Conservation (phyloP, 53 echinoderm and acorn worm species). For the Zoroaster sp. region DNA sequence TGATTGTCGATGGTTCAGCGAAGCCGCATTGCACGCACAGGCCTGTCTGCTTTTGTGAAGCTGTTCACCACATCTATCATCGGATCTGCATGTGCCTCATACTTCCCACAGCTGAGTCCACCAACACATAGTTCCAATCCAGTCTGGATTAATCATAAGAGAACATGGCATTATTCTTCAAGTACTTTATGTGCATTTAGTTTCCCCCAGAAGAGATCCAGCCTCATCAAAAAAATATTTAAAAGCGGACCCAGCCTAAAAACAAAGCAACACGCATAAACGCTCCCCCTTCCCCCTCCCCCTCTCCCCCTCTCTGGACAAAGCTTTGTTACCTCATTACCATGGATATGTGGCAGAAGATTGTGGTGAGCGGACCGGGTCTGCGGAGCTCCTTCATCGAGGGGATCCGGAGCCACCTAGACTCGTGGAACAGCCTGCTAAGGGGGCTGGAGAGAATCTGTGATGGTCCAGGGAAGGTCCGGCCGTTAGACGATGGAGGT, state of each 20-base stretch:
- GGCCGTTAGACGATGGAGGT: neutral
- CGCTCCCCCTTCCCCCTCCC: neutral
- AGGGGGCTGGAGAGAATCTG: constrained; percentile 51
- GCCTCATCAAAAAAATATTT: no score
- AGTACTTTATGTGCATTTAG: no score
- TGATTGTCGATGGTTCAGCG: no score
- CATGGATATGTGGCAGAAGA: constrained; percentile 64
- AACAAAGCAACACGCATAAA: no score
- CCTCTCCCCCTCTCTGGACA: neutral
- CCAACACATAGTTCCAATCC: neutral
- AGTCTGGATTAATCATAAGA: neutral
- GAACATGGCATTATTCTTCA: neutral
- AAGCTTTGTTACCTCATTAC: neutral
- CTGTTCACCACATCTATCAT: neutral
- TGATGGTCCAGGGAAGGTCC: constrained; percentile 31
- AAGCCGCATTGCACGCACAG: no score
- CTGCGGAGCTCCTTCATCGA: constrained; percentile 56
- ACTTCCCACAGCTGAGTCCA: neutral
- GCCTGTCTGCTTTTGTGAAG: no score
- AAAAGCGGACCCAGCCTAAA: no score
- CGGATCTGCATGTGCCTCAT: neutral
- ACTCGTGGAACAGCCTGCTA: constrained; percentile 52
- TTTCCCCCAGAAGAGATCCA: no score
- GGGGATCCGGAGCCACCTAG: constrained; percentile 52
- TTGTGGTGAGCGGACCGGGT: constrained; percentile 42